A percentile compares a stretch with the other conserved stretches of the same genome.
Conservation (phyloP, 2,113 vertebrate genomes). For the Coturnix japonica region DNA sequence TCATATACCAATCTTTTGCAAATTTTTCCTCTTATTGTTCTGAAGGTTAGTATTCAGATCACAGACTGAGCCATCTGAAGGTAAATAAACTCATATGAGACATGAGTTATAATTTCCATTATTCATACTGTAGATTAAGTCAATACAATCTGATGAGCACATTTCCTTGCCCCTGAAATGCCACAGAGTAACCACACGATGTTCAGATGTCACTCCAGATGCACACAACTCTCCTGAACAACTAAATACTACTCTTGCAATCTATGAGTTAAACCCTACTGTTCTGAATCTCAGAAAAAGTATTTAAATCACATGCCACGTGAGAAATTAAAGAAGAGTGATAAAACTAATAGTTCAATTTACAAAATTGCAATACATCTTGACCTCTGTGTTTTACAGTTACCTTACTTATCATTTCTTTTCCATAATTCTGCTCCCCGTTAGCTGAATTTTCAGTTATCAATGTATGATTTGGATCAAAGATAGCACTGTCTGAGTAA, state of each 20-base stretch:
- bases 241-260: neutral
- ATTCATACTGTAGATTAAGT: neutral
- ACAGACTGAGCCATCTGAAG: neutral
- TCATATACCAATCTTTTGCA: neutral
- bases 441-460: neutral
- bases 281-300: neutral
- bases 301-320: neutral
- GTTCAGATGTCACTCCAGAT: neutral
- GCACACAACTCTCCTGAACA: neutral
- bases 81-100: neutral
- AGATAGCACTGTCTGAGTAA: neutral
- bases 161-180: neutral
- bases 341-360: neutral
- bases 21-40: neutral
- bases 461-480: neutral
- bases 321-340: slow-evolving; percentile 10
- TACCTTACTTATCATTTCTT: neutral
- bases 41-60: neutral
- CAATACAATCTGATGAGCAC: neutral
- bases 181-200: neutral
- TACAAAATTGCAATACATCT: neutral
- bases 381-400: neutral
- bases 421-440: neutral
- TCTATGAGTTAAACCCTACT: neutral
- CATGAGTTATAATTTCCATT: neutral